Conservation (phyloP, 2,113 vertebrate species). For the Varanus salvator region DNA sequence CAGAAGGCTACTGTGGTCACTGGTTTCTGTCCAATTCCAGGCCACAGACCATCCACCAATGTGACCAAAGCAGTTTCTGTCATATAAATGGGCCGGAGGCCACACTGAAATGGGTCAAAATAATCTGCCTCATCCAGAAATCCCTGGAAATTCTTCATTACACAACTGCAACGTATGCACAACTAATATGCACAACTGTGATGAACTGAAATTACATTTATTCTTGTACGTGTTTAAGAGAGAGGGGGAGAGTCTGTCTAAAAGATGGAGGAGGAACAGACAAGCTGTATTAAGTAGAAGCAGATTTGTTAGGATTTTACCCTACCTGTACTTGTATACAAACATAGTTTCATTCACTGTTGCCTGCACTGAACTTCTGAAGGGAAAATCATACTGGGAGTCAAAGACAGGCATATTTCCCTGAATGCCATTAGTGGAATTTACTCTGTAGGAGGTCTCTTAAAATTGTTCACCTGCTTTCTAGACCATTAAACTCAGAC, state of each 20-base stretch:
- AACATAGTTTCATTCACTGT: background rate
- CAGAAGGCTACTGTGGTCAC: no score
- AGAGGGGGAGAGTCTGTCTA: background rate
- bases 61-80: no score
- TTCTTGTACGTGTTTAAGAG: background rate
- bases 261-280: no score
- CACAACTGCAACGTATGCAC: background rate
- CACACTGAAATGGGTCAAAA: no score
- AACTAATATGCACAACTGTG: no score
- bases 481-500: constrained; percentile 58
- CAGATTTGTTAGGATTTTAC: background rate
- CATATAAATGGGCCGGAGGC: no score
- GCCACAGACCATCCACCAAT: no score
- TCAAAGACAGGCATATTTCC: constrained; percentile 13
- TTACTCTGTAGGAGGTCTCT: constrained; percentile 34
- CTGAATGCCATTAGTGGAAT: constrained; percentile 19
- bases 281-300: background rate
- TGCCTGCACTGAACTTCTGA: background rate
- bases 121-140: no score
- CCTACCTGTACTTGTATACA: background rate
- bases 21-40: no score
- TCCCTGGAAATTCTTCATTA: background rate
- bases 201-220: background rate
- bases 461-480: constrained; percentile 46
- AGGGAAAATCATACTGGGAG: constrained; percentile 10